Conservation (phyloP, 2,113 vertebrate genomes). For the Epinephelus lanceolatus region DNA sequence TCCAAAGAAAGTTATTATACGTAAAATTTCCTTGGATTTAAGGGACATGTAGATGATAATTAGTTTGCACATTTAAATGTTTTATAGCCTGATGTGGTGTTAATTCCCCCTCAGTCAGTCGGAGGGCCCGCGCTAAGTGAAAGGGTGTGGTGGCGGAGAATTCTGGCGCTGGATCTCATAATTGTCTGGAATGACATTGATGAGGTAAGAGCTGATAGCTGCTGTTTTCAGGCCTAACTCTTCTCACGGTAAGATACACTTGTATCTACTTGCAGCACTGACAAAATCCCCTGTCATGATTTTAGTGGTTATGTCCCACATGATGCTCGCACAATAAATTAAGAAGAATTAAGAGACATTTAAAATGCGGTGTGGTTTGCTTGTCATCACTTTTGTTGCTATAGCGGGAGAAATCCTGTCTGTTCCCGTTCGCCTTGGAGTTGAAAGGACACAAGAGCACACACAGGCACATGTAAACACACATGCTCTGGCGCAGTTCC, state of each 20-base stretch:
- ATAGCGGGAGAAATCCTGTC: constrained; percentile 14
- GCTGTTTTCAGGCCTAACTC: constrained; percentile 27
- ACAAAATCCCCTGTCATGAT: constrained; percentile 20
- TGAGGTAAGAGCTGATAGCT: constrained; percentile 68
- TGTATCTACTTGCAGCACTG: constrained; percentile 4
- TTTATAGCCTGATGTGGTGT: constrained; percentile 23
- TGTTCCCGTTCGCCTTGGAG: constrained; percentile 25
- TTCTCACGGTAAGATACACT: constrained; percentile 47
- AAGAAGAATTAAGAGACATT: constrained; percentile 41
- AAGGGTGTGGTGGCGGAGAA: constrained; percentile 47
- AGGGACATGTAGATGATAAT: neutral
- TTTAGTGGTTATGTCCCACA: neutral
- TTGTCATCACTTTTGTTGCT: constrained; percentile 41
- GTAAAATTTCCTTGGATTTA: neutral
- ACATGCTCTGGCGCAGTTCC: constrained; percentile 54
- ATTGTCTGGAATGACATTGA: constrained; percentile 66
- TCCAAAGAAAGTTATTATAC: neutral
- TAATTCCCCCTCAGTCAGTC: constrained; percentile 26
- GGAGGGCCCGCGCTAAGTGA: constrained; percentile 13
- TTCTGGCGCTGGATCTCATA: constrained; percentile 62
- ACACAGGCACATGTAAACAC: constrained; percentile 49
- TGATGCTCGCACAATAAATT: constrained; percentile 22
- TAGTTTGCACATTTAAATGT: neutral
- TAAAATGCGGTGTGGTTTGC: constrained; percentile 40
- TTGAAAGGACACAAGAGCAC: constrained; percentile 42